A percentile compares a stretch with the other conserved stretches of the same genome.
Evolutionary conservation across 2,797 vertebrate genomes (phyloP).

Genomic region (Parotocinclus haroldoi): DNA sequence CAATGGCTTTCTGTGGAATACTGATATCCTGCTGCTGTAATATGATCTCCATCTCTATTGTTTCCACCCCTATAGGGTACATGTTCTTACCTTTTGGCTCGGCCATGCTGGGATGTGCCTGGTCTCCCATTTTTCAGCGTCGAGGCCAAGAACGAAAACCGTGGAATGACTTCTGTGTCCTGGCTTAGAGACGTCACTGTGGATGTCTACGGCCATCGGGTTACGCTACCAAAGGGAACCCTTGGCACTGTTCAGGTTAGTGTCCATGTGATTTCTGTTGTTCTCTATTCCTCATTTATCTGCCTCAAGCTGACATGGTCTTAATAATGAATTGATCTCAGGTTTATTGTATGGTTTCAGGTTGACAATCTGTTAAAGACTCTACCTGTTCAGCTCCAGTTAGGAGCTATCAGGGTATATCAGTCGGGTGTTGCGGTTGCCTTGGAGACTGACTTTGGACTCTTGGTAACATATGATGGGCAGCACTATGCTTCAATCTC

Average conservation of each 20-base stretch:
- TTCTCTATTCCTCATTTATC: neutral
- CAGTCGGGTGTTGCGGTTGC: conserved; percentile 91
- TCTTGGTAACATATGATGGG: conserved; percentile 91
- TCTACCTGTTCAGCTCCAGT: conserved; percentile 85
- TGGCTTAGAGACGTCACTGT: conserved; percentile 92
- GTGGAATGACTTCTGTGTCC: conserved; percentile 83
- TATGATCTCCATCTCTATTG: conserved; percentile 3
- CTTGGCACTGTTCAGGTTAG: conserved; percentile 88
- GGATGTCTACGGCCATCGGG: conserved; percentile 90
- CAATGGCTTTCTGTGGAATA: too few species aligned
- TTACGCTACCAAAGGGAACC: conserved; percentile 83
- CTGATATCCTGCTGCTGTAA: neutral
- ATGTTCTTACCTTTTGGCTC: conserved; percentile 91
- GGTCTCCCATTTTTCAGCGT: conserved; percentile 92
- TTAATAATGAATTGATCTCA: neutral
- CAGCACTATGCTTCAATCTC: conserved; percentile 95
- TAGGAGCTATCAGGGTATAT: conserved; percentile 87
- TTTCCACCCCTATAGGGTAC: conserved; percentile 74
- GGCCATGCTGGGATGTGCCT: conserved; percentile 86
- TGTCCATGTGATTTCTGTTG: neutral
- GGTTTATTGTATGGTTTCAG: conserved; percentile 62
- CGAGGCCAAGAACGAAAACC: conserved; percentile 96
- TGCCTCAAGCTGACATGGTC: neutral
- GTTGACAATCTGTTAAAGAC: conserved; percentile 90
- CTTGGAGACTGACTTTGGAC: conserved; percentile 93